These are phyloP conservation scores for Melanargia galathea DNA, from an alignment of 2,888 invertebrate genomes.

Conservation along the genomic window DNA sequence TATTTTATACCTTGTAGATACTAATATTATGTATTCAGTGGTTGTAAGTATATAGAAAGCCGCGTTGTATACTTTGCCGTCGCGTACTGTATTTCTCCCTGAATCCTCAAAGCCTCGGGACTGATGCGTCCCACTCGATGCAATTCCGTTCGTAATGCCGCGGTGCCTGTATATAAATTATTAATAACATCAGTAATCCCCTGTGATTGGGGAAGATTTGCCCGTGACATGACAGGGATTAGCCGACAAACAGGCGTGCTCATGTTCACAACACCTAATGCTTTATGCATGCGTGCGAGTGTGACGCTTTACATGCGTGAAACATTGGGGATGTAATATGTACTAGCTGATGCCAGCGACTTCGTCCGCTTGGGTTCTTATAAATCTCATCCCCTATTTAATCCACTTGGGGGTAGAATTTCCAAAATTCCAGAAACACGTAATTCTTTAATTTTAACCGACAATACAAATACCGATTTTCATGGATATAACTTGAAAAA, in stretches of 20 bases:
- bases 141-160: not conserved
- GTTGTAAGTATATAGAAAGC: too few relatives aligned
- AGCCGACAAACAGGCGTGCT: slow-evolving; percentile 19
- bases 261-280: not conserved
- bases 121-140: not conserved
- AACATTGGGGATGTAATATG: not conserved
- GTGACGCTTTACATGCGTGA: not conserved
- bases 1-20: too few relatives aligned
- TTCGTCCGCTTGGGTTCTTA: too few relatives aligned
- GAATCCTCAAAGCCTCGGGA: not conserved
- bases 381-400: too few relatives aligned
- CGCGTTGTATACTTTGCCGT: too few relatives aligned
- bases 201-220: slow-evolving; percentile 35
- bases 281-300: slow-evolving; percentile 8
- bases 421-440: too few relatives aligned
- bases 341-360: not conserved
- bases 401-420: too few relatives aligned
- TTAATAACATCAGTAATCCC: slow-evolving; percentile 28
- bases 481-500: too few relatives aligned
- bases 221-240: slow-evolving; percentile 41
- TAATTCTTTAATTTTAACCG: too few relatives aligned
- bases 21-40: too few relatives aligned
- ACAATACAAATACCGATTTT: too few relatives aligned
- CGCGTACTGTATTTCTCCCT: too few relatives aligned
- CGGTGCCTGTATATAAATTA: slow-evolving; percentile 9